Evolutionary conservation across 1,140 invertebrate species (phyloP).

Genomic region (Sesamia nonagrioides): DNA sequence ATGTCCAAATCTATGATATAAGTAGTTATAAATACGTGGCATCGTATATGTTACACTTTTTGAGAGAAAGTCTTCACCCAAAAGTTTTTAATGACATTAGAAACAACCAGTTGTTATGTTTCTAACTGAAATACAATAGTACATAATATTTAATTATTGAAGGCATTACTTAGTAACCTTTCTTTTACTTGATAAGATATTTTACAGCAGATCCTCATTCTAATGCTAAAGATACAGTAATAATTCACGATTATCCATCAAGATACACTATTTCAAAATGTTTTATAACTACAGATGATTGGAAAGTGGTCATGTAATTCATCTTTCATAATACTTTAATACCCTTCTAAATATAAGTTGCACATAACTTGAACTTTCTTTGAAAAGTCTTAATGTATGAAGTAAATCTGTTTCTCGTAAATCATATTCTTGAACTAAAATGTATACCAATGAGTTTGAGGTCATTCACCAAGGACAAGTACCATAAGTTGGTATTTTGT

Average conservation of each 20-base stretch:
- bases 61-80: slow-evolving; percentile 57
- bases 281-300: neutral
- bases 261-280: neutral
- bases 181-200: neutral
- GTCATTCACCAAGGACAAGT: neutral
- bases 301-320: neutral
- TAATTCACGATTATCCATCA: neutral
- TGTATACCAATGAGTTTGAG: neutral
- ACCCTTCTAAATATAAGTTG: neutral
- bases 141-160: neutral
- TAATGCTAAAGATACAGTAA: neutral
- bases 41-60: slow-evolving; percentile 52
- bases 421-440: neutral
- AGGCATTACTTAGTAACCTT: neutral
- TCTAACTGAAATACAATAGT: neutral
- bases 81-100: no score
- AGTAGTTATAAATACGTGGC: slow-evolving; percentile 63
- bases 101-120: neutral
- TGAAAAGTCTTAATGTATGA: neutral
- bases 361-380: neutral
- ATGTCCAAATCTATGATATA: slow-evolving; percentile 42
- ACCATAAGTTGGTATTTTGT: neutral
- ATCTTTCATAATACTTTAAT: neutral
- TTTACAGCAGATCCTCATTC: neutral
- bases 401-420: neutral